Percentiles rank a stretch among this genome's conserved stretches.
phyloP scores from a whole-genome alignment of 2,888 invertebrate genomes.

The Cosmorhoe ocellata region DNA sequence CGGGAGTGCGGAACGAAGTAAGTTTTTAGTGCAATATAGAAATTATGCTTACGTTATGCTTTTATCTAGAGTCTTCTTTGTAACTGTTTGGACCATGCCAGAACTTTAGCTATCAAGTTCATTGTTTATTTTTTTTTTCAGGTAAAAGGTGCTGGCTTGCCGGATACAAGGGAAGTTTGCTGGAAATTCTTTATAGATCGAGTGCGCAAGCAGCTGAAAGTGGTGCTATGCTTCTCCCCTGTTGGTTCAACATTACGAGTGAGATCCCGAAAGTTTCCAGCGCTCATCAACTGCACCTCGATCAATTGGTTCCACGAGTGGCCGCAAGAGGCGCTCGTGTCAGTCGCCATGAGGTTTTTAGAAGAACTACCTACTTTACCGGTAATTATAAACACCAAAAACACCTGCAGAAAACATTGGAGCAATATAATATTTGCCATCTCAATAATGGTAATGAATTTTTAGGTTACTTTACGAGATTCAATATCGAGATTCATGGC shows the following conservation, averaged over 20 bases:
- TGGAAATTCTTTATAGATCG: constrained; percentile 99
- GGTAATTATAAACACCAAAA: constrained; percentile 79
- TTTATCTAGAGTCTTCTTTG: too few relatives aligned
- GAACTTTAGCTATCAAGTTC: too few relatives aligned
- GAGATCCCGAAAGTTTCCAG: constrained; percentile 96
- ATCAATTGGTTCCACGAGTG: constrained; percentile 99
- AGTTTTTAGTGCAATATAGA: constrained; percentile 29
- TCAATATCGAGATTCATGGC: constrained; percentile 97
- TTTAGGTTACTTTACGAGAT: constrained; percentile 86
- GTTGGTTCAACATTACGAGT: constrained; percentile 96
- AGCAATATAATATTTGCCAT: too few relatives aligned
- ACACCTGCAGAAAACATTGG: too few relatives aligned
- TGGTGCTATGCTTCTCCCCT: constrained; percentile 98
- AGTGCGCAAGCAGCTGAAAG: constrained; percentile 93
- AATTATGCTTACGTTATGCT: too few relatives aligned
- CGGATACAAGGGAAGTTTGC: constrained; percentile 96
- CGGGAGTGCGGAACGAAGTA: constrained; percentile 90
- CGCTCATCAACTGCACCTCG: constrained; percentile 96
- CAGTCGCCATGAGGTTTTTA: constrained; percentile 94
- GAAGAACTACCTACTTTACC: constrained; percentile 90
- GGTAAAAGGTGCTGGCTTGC: constrained; percentile 93
- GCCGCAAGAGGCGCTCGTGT: constrained; percentile 98
- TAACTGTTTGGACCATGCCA: too few relatives aligned
- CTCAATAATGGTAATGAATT: constrained; percentile 17
- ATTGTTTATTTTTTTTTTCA: too few relatives aligned